Base-by-base conservation (phyloP, 1,140 invertebrate species). In the Saxidomus purpurata region DNA sequence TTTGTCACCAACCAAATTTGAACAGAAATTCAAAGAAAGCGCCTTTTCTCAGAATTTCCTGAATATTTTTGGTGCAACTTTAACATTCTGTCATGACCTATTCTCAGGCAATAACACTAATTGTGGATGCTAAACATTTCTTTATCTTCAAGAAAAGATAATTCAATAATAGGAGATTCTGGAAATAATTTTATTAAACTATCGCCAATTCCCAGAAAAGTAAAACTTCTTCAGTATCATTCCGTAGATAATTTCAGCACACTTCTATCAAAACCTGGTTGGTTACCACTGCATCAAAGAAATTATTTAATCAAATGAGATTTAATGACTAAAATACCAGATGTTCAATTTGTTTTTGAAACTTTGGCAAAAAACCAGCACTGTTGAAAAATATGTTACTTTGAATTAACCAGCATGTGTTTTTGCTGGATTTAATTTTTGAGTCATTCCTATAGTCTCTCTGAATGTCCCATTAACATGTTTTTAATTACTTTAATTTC, bases 321-420 rank as follows among this genome's bases (percentile, higher is more conserved):
- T 71, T 71, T 63, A 63, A 63, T 63, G 59, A 25, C 19, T 63
- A 63, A 63, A 71, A 71, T 71, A 40, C 67, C 67, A 71, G 67
- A 71, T 71, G 67, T 71, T 71, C 67, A 71, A 38, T 40, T 71
- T 71, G 36, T 71, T 71, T 55, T 71, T 38, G 13, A 71, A 38
- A 71, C 59, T 19, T 67, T 71, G 67, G 67, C 67, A 71, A 28
- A 36, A 36, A 2, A 71, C 25, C 67, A 71, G n/a, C 34, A 22
- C 52, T 55, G 4, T 55, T 13, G 15, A 15, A 55, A 47, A 15
- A 55, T 55, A 55, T 55, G 52, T 15, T 55, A 55, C 52, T 3
- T 22, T 13, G n/a, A 15, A 55, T 22, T 22, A 8, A 49, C 8
- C 47, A 11, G 47, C 17, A 49, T 49, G 8, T 49, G n/a, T n/a